Evolutionary conservation across 2,888 invertebrate genomes (phyloP).

Genomic region (Ramazzottius varieornatus): DNA sequence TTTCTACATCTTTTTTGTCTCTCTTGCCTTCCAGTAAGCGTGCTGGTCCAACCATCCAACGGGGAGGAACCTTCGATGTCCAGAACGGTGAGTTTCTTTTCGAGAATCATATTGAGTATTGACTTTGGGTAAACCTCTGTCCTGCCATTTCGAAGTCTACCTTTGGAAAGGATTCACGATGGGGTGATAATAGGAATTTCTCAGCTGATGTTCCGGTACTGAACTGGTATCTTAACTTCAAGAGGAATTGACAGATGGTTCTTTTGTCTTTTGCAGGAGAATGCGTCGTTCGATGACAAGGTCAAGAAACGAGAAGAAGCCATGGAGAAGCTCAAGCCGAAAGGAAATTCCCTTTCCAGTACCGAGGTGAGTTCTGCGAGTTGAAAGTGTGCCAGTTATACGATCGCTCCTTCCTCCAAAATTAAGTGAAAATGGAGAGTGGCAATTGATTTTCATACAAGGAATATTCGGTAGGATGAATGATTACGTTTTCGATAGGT

Average conservation of each 20-base stretch:
- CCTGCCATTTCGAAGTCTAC: background rate
- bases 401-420: no score
- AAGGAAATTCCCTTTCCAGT: slow-evolving; percentile 80
- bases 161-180: background rate
- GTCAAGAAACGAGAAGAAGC: slow-evolving; percentile 29
- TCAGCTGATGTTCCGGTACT: no score
- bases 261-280: background rate
- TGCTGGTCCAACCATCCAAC: background rate
- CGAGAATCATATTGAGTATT: no score
- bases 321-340: slow-evolving; percentile 86
- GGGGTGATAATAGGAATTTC: background rate
- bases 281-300: background rate
- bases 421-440: no score
- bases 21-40: background rate
- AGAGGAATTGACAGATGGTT: background rate
- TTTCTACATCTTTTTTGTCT: background rate
- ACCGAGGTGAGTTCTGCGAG: slow-evolving; percentile 42
- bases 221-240: no score
- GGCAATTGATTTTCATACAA: no score
- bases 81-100: no score
- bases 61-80: no score
- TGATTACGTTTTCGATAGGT: slow-evolving; percentile 29
- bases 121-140: background rate
- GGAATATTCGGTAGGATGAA: no score
- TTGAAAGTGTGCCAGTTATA: no score